phyloP scores from a whole-genome alignment of 2,113 vertebrate genomes.

The Crypturellus undulatus region DNA sequence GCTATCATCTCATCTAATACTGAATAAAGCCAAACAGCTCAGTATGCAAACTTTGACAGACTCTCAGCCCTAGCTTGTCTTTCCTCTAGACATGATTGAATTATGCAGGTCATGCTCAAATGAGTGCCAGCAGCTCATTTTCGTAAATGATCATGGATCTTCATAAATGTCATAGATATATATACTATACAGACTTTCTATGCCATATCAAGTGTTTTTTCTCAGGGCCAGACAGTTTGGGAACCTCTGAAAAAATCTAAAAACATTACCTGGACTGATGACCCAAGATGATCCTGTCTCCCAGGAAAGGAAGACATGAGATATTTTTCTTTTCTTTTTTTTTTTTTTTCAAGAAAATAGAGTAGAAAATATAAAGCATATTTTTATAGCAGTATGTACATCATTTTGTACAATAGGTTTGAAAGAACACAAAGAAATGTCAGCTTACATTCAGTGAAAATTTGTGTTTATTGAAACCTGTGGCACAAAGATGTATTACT shows the following conservation, averaged over 20 bases:
- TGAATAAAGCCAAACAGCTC: neutral
- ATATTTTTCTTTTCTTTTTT: too few species aligned
- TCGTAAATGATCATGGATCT: neutral
- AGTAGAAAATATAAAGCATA: neutral
- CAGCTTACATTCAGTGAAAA: neutral
- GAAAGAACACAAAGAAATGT: neutral
- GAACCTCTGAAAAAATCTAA: neutral
- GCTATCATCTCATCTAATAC: accelerated
- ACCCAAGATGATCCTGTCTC: accelerated
- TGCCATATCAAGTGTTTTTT: neutral
- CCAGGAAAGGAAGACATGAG: neutral
- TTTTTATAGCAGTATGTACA: neutral
- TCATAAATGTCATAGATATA: neutral
- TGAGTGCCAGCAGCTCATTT: neutral
- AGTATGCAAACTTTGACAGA: neutral
- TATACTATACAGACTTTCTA: neutral
- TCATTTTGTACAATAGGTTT: neutral
- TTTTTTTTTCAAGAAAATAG: neutral
- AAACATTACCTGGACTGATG: neutral
- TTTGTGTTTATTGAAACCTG: neutral
- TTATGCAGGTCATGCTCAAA: neutral
- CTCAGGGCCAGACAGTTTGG: neutral
- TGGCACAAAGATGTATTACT: neutral
- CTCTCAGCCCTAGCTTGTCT: neutral
- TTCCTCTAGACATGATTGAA: neutral